Evolutionary conservation across 2,888 invertebrate genomes (phyloP), one percentile per base, ranked within the genome.

Genomic region (Parthenolecanium corni): DNA sequence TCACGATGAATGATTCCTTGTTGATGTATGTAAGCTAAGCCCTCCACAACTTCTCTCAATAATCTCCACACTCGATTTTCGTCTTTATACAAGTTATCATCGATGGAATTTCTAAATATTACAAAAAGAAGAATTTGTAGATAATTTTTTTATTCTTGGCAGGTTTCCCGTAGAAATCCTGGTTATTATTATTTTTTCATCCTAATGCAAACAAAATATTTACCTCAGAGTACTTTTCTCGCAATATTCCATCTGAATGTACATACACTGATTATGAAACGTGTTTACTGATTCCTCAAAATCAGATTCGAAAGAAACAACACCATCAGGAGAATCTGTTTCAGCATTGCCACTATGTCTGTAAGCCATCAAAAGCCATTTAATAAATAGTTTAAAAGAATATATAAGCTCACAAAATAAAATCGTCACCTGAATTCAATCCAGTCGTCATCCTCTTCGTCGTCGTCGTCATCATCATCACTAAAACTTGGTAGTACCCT

Each of bases 161-260:
- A n/a, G 46, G 9, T 21, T 18, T 1, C 24, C 14, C 54, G 16
- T 44, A 62, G 52, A 24, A 61, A 61, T 52, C 52, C 24, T 49
- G 36, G 25, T 25, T 42, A 14, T 53, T 31, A 42, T 38, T 38
- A 38, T 38, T 38, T 38, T 9, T 38, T 38, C 38, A 12, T 38
- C 9, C 14, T 49, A 21, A 49, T 20, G 23, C 9, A 49, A 49
- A 20, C 14, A 4, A 49, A 49, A 49, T 5, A 49, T 31, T 42
- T 68, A 78, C 73, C 85, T 77, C 31, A 94, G 75, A 0, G 97
- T 98, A 69, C 89, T 90, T 71, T 93, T 95, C 72, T 96, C 96
- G 74, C 98, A 98, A 74, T 93, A 96, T 76, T 98, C 97, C 98
- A 98, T 98, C 77, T 97, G 91, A 68, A 90, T 89, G 71, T 90